Evolutionary conservation across 2,113 vertebrate genomes (phyloP).

Genomic region (Gadus chalcogrammus): DNA sequence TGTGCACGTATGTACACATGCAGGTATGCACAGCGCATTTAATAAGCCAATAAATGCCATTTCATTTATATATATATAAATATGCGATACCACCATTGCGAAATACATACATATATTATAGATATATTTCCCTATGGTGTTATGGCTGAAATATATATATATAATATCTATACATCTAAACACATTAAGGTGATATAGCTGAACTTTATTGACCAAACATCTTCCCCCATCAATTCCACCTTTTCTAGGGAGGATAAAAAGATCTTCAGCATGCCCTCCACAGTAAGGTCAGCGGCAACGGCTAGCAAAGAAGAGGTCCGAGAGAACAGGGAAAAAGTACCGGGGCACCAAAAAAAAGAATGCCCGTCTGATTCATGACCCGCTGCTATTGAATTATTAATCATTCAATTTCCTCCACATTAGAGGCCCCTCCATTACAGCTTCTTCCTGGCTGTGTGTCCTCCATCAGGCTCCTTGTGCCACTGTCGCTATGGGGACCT

Average conservation of each 20-base stretch:
- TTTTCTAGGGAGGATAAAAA: not conserved
- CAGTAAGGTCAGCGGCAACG: conserved; percentile 51
- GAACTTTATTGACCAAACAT: conserved; percentile 39
- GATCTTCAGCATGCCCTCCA: conserved; percentile 39
- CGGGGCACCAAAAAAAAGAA: conserved; percentile 46
- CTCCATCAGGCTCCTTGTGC: conserved; percentile 61
- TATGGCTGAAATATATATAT: too few relatives aligned
- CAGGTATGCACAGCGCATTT: too few relatives aligned
- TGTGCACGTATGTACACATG: not conserved
- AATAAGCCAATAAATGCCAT: too few relatives aligned
- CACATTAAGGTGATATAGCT: not conserved
- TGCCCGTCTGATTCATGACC: conserved; percentile 84
- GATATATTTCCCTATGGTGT: too few relatives aligned
- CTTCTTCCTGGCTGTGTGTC: conserved; percentile 67
- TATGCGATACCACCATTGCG: too few relatives aligned
- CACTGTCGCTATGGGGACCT: conserved; percentile 50
- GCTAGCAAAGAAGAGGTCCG: conserved; percentile 2
- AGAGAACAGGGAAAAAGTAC: conserved; percentile 48
- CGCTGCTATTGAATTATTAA: conserved; percentile 95
- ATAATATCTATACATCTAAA: too few relatives aligned
- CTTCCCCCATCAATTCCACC: conserved; percentile 43
- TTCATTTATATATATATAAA: too few relatives aligned
- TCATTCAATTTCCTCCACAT: conserved; percentile 87
- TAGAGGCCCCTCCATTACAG: conserved; percentile 79
- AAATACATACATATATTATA: too few relatives aligned